A percentile compares a stretch with the other conserved stretches of the same genome.
These are phyloP conservation scores for Carcina quercana DNA, from an alignment of 2,888 invertebrate species.

Conservation along the genomic window DNA sequence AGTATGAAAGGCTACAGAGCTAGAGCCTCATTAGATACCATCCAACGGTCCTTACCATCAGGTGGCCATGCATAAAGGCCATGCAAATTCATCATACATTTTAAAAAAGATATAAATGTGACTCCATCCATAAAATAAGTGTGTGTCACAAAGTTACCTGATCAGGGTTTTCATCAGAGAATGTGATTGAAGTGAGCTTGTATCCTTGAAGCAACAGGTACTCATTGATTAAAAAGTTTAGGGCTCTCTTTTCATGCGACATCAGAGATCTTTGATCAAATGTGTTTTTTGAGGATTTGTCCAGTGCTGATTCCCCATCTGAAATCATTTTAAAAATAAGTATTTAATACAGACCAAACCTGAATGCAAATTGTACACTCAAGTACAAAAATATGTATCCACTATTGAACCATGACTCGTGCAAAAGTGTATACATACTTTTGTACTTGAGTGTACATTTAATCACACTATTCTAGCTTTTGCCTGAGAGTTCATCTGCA, in stretches of 20 bases:
- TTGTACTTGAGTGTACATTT: too few species aligned
- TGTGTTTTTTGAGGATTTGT: conserved; percentile 46
- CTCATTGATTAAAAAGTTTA: conserved; percentile 92
- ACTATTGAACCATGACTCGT: too few species aligned
- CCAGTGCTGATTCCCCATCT: conserved; percentile 62
- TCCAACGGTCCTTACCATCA: not conserved
- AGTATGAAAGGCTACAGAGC: too few species aligned
- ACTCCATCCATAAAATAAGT: not conserved
- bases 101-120: conserved; percentile 2
- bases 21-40: too few species aligned
- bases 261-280: conserved; percentile 72
- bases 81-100: not conserved
- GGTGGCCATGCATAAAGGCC: not conserved
- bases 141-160: conserved; percentile 76
- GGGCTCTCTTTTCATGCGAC: conserved; percentile 87
- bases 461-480: too few species aligned
- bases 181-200: conserved; percentile 91
- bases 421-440: too few species aligned
- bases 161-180: conserved; percentile 92
- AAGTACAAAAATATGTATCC: too few species aligned
- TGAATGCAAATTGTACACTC: too few species aligned
- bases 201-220: conserved; percentile 86
- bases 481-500: too few species aligned
- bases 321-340: conserved; percentile 13
- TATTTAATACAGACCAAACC: too few species aligned